These are phyloP conservation scores for Aspidiotus rigidus DNA, from an alignment of 2,888 invertebrate genomes.

Conservation along the genomic window DNA sequence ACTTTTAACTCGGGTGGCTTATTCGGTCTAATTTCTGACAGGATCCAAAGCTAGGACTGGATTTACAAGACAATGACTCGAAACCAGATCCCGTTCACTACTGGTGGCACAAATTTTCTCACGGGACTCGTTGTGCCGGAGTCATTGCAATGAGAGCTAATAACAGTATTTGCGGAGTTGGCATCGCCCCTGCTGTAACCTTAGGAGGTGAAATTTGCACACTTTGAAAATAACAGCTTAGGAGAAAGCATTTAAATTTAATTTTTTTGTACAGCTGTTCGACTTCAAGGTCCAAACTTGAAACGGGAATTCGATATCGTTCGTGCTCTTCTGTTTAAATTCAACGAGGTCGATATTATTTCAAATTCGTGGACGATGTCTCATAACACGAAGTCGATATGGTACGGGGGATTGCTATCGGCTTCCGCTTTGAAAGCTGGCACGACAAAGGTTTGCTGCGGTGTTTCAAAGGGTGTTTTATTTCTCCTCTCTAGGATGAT, in stretches of 20 bases:
- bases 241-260: no score
- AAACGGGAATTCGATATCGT: no score
- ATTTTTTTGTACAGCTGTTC: no score
- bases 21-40: slow-evolving; percentile 41
- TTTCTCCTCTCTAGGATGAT: neutral
- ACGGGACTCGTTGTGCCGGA: slow-evolving; percentile 86
- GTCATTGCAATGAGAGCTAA: slow-evolving; percentile 83
- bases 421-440: neutral
- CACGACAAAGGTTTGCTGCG: neutral
- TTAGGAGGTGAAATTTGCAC: slow-evolving; percentile 57
- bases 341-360: no score
- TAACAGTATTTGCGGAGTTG: slow-evolving; percentile 82
- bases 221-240: no score
- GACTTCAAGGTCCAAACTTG: no score
- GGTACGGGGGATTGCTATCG: no score
- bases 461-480: neutral
- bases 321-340: no score
- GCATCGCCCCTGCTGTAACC: slow-evolving; percentile 73
- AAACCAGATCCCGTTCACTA: slow-evolving; percentile 67
- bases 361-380: no score
- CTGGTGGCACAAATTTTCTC: slow-evolving; percentile 54
- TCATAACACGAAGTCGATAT: no score
- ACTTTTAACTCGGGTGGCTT: no score
- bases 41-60: slow-evolving; percentile 78
- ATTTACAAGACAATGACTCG: slow-evolving; percentile 66